Base-by-base conservation (phyloP, 2,888 invertebrate species). In the Conus canariensis region DNA sequence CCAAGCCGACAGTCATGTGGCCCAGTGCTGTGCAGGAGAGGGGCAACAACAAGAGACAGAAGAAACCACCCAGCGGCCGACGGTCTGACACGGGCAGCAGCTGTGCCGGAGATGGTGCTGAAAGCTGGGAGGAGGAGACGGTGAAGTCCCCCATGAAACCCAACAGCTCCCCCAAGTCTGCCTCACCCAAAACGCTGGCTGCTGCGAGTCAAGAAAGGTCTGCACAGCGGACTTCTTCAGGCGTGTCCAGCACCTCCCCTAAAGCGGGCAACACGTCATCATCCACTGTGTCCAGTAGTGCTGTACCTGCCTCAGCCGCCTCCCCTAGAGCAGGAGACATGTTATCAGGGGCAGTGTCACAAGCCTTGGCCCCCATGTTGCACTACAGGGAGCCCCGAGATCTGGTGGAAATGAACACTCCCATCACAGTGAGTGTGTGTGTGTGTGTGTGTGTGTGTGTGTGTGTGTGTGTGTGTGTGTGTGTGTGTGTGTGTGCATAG, bases 391-490 rank as follows among this genome's bases (percentile, higher is more conserved):
- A 74, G 30, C 77, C 77, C 77, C 30, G 30, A 30, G 77, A 80
- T 25, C 16, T 60, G 16, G 25, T 85, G 85, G n/a, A 85, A 14
- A 25, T 85, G 12, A 85, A 85, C 12, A 85, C 45, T 1, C 85
- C 85, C 25, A 60, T 12, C 12, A 60, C 85, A 60, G 85, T 85
- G 60, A 85, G 85, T 85, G 7, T 82, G 56, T 56, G 19, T 83
- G 19, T 56, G 7, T 83, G 80, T 80, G 80, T 80, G 80, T 25
- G 80, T 80, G 80, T 80, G 80, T 30, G 80, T 80, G 77, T 77
- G 30, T 77, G 30, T 77, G 30, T 77, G 77, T 77, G 77, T 30
- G 77, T 30, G 77, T 77, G 7, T 77, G 77, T 77, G 77, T 30
- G 30, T 77, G 77, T 30, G 25, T 80, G 80, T 80, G 80, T 80